A percentile compares a stretch with the other conserved stretches of the same genome.
These are phyloP conservation scores for Stichodactyla helianthus DNA, from an alignment of 64 coral and sea anemone species.

Conservation along the genomic window DNA sequence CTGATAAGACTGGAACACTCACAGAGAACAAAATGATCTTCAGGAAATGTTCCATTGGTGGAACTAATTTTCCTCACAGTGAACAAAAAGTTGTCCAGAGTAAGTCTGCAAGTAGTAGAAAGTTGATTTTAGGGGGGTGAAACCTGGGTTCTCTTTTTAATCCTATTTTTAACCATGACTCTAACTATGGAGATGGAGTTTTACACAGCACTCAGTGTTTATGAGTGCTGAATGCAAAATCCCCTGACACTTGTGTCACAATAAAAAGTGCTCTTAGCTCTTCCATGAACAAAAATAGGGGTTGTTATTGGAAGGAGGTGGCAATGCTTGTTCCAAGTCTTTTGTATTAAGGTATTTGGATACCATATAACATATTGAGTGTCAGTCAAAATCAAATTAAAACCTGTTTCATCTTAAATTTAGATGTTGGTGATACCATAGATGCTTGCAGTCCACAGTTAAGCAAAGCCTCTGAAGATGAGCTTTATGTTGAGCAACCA, in stretches of 20 bases:
- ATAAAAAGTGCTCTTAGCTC: too few species aligned
- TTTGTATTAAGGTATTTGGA: too few species aligned
- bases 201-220: too few species aligned
- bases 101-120: not conserved
- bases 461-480: conserved; percentile 15
- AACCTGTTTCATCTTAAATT: not conserved
- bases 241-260: too few species aligned
- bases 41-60: conserved; percentile 83
- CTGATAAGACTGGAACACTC: conserved; percentile 98
- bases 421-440: not conserved
- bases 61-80: conserved; percentile 83
- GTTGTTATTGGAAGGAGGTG: too few species aligned
- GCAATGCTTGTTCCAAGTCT: too few species aligned
- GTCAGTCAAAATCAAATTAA: not conserved
- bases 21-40: conserved; percentile 99
- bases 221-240: too few species aligned
- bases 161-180: too few species aligned
- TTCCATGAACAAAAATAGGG: too few species aligned
- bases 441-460: conserved; percentile 13
- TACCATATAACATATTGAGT: not conserved
- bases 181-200: too few species aligned
- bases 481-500: conserved; percentile 5
- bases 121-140: too few species aligned
- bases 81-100: conserved; percentile 4
- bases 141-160: too few species aligned